phyloP scores from a whole-genome alignment of 2,888 invertebrate genomes.

The Perdita meconis region DNA sequence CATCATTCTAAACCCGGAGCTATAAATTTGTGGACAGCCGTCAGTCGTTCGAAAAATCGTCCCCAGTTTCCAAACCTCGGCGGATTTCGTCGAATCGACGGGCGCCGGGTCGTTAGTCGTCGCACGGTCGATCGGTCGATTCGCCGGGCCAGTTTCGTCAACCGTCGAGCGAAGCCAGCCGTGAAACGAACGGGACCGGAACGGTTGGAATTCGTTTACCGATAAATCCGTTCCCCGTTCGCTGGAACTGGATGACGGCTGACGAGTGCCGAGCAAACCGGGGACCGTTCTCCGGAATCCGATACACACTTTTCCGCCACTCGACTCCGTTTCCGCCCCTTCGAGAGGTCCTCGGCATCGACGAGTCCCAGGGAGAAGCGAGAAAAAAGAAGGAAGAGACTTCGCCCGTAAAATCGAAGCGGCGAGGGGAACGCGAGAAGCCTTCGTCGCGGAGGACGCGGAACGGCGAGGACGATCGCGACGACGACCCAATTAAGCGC shows the following conservation, averaged over 20 bases:
- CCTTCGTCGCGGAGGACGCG: neutral
- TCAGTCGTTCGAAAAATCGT: neutral
- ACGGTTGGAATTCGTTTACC: conserved; percentile 49
- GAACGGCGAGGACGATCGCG: neutral
- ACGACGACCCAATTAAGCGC: conserved; percentile 32
- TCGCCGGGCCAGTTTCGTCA: conserved; percentile 24
- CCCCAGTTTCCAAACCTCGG: neutral
- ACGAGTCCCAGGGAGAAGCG: too few relatives aligned
- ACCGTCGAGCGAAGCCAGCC: conserved; percentile 34
- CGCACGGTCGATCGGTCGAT: conserved; percentile 20
- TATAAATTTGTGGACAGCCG: too few relatives aligned
- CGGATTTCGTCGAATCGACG: conserved; percentile 6
- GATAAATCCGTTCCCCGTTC: conserved; percentile 44
- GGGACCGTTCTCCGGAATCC: conserved; percentile 24
- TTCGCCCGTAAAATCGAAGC: neutral
- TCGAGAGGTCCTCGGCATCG: too few relatives aligned
- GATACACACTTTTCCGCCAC: conserved; percentile 34
- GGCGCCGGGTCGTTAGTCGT: conserved; percentile 32
- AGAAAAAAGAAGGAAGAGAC: too few relatives aligned
- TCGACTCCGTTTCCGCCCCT: conserved; percentile 24
- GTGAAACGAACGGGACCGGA: conserved; percentile 51
- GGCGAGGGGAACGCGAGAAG: neutral
- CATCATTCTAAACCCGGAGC: neutral
- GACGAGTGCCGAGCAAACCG: conserved; percentile 44
- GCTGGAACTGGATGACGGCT: conserved; percentile 36